phyloP scores from a whole-genome alignment of 2,888 invertebrate genomes.

The Orthonevra nobilis region DNA sequence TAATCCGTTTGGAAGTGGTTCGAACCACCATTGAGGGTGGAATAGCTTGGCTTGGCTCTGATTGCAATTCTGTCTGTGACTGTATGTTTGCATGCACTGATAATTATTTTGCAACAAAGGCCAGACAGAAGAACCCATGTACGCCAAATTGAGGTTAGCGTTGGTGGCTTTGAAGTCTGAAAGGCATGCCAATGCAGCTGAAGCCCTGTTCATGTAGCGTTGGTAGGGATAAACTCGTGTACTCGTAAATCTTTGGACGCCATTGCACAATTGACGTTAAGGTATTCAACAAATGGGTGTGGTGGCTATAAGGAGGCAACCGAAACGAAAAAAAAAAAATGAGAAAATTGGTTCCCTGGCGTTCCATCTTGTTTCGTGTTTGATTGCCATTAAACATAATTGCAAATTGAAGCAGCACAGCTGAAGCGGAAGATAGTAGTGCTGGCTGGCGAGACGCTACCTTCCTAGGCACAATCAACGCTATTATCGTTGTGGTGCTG shows the following conservation, averaged over 20 bases:
- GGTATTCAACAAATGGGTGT: not conserved
- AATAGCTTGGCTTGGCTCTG: not conserved
- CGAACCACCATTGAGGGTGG: not conserved
- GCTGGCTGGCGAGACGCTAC: conserved; percentile 40
- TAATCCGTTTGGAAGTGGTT: conserved; percentile 6
- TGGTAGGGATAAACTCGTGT: conserved; percentile 8
- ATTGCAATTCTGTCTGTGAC: conserved; percentile 8
- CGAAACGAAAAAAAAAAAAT: too few relatives aligned
- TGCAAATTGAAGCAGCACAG: conserved; percentile 21
- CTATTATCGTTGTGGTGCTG: conserved; percentile 8
- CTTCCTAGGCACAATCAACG: conserved; percentile 42
- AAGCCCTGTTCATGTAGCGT: not conserved
- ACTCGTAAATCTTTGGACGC: conserved; percentile 38
- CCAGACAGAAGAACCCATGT: not conserved
- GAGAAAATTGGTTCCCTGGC: conserved; percentile 40
- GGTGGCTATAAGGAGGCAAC: too few relatives aligned
- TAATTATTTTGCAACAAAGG: conserved; percentile 13
- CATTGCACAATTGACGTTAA: conserved; percentile 27
- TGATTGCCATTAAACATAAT: conserved; percentile 50
- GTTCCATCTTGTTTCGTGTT: conserved; percentile 64
- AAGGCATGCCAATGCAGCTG: not conserved
- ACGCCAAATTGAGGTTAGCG: not conserved
- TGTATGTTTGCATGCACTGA: not conserved
- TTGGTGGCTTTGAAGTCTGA: not conserved
- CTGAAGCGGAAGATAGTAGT: conserved; percentile 9